A percentile compares a stretch with the other conserved stretches of the same genome.
Conservation (phyloP, 2,888 invertebrate genomes). For the Tolmerus cingulatus region DNA sequence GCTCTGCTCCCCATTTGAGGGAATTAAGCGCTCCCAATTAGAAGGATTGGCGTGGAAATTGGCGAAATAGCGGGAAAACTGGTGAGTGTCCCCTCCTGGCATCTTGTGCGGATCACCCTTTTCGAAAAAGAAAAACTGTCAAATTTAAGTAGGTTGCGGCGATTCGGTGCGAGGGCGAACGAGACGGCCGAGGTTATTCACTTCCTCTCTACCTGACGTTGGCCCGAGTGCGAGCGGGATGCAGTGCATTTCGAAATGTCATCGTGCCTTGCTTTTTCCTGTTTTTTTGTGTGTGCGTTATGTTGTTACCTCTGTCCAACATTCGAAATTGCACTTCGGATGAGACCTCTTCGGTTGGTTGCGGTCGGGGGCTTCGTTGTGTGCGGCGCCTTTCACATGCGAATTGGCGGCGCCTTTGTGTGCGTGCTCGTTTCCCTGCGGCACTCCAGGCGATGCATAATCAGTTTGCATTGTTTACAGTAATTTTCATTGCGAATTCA, state of each 20-base stretch:
- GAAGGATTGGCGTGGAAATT: not conserved
- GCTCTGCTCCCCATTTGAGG: not conserved
- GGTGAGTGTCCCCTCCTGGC: not conserved
- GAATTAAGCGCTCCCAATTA: not conserved
- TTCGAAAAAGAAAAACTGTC: not conserved
- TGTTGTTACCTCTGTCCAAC: not conserved
- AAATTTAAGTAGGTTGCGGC: constrained; percentile 20
- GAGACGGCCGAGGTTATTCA: constrained; percentile 37
- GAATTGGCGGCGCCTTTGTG: not conserved
- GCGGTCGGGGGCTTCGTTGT: not conserved
- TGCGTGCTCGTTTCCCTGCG: not conserved
- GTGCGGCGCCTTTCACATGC: not conserved
- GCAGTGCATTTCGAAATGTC: constrained; percentile 33
- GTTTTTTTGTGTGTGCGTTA: not conserved
- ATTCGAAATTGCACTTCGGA: constrained; percentile 36
- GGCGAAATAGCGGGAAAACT: not conserved
- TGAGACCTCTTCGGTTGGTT: not conserved
- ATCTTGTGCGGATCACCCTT: constrained; percentile 8
- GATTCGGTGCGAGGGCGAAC: not conserved
- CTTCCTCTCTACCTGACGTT: not conserved
- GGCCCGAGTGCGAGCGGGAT: not conserved
- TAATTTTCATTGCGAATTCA: constrained; percentile 15
- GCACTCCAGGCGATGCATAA: not conserved
- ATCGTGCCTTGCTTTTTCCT: not conserved
- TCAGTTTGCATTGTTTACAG: constrained; percentile 16